These are phyloP conservation scores for Helicoverpa assulta DNA, from an alignment of 2,888 invertebrate species.

Conservation along the genomic window DNA sequence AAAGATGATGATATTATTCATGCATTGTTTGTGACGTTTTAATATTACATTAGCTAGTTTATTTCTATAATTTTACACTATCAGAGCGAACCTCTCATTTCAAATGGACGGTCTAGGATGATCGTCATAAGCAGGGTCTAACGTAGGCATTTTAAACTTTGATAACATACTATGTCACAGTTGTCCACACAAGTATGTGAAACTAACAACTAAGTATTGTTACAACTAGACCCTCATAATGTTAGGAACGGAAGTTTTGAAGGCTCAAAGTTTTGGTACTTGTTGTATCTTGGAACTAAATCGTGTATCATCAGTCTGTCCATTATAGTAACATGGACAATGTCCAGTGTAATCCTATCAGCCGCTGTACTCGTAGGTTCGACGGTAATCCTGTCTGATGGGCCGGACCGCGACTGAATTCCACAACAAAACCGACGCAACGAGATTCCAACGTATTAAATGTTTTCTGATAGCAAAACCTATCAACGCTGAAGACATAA, in stretches of 20 bases:
- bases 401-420: constrained; percentile 21
- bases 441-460: constrained; percentile 25
- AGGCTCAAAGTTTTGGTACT: constrained; percentile 1
- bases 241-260: constrained; percentile 7
- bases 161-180: neutral
- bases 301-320: neutral
- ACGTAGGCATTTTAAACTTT: constrained; percentile 13
- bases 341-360: constrained; percentile 35
- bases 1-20: no score
- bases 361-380: constrained; percentile 8
- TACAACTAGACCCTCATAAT: constrained; percentile 10
- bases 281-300: neutral
- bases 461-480: neutral
- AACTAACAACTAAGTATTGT: neutral
- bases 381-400: constrained; percentile 32
- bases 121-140: neutral
- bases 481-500: neutral
- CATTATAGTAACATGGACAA: constrained; percentile 9
- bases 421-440: constrained; percentile 23
- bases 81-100: no score
- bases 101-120: no score
- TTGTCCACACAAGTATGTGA: neutral
- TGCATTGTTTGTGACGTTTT: no score
- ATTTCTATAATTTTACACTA: neutral
- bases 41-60: no score